Evolutionary conservation across 2,113 vertebrate genomes (phyloP), one percentile per base, ranked within the genome.

Genomic region (Myocastor coypus): DNA sequence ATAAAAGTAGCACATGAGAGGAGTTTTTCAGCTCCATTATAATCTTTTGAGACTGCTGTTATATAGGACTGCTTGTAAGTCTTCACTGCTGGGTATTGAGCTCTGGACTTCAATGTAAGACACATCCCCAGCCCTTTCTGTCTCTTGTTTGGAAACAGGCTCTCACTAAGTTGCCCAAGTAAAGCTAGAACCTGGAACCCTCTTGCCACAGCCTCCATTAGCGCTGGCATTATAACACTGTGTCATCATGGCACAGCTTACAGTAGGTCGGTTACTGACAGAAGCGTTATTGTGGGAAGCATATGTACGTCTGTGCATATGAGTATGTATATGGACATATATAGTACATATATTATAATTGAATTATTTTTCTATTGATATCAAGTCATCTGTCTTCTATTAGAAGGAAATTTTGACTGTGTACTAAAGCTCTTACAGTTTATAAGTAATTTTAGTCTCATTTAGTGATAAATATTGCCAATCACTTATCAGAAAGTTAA

Each of bases 401-500:
- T 66, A 82, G 40, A 81, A n/a, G 26, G 28, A 94, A 75, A 34
- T 17, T n/a, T n/a, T 46, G 16, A 71, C 46, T 64, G 10, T 42
- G 3, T 66, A 37, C 16, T 93, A 71, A 92, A 90, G 16, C 75
- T 86, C 34, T 94, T 90, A 3, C 85, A n/a, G 22, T 24, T 95
- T 81, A 52, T 26, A 87, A 68, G 24, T 57, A 73, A 32, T 82
- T 91, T 85, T 87, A 83, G 69, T 94, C 52, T 14, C 16, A 52
- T 84, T 93, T 95, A 93, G 52, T 94, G 52, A 61, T 77, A 66
- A 66, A 81, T 17, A 32, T 61, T 46, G 69, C 73, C 12, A 34
- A 16, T 46, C 75, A 2, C 87, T 89, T 37, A 81, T 91, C 14
- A 90, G 42, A 92, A 93, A 57, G 66, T 46, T 46, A 46, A 46